phyloP scores from a whole-genome alignment of 2,888 invertebrate genomes.

The Antitype chi region DNA sequence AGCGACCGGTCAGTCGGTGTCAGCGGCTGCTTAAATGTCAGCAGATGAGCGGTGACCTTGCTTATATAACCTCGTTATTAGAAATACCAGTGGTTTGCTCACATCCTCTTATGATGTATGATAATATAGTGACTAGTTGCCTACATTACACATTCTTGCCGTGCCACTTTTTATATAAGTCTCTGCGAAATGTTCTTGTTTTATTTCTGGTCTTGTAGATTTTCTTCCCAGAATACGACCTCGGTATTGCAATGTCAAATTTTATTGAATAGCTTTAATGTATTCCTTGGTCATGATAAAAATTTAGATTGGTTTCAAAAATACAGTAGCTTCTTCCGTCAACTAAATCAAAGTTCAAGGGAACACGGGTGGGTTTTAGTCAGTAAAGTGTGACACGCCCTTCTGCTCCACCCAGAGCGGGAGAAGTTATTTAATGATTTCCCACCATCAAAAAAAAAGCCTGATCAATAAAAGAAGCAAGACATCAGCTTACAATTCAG shows the following conservation, averaged over 20 bases:
- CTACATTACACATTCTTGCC: conserved; percentile 56
- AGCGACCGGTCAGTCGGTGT: conserved; percentile 81
- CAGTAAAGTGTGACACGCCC: too few relatives aligned
- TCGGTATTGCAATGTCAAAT: conserved; percentile 41
- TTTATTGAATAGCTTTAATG: conserved; percentile 6
- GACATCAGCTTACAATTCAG: not conserved
- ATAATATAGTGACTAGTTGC: conserved; percentile 51
- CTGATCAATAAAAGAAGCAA: not conserved
- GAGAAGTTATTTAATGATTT: too few relatives aligned
- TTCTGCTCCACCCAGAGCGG: too few relatives aligned
- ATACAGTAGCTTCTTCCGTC: conserved; percentile 21
- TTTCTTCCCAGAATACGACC: conserved; percentile 28
- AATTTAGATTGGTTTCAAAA: conserved; percentile 29
- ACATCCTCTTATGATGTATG: conserved; percentile 71
- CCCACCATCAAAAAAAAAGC: too few relatives aligned
- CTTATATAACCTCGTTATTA: conserved; percentile 84
- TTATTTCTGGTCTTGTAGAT: conserved; percentile 23
- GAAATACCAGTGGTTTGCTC: conserved; percentile 82
- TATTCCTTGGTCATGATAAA: conserved; percentile 26
- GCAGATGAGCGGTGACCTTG: conserved; percentile 85
- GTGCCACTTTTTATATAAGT: conserved; percentile 41
- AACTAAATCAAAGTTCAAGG: conserved; percentile 34
- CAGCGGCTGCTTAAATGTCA: conserved; percentile 84
- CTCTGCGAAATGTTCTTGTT: conserved; percentile 2
- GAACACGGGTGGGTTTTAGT: too few relatives aligned